Evolutionary conservation across 2,888 invertebrate genomes (phyloP).

Genomic region (Aporophyla nigra): DNA sequence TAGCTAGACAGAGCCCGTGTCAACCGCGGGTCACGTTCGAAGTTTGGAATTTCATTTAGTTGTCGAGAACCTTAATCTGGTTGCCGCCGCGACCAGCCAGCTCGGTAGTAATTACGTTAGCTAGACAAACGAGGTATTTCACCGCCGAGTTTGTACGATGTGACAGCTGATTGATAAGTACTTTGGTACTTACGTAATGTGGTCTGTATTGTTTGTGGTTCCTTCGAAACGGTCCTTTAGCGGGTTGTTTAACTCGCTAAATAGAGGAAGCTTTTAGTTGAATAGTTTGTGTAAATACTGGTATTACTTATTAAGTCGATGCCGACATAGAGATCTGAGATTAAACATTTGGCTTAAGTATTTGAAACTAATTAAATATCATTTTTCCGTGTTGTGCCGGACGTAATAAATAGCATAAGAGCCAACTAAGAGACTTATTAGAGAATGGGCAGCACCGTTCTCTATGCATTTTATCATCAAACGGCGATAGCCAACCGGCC

Average conservation of each 20-base stretch:
- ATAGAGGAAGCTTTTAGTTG: slow-evolving; percentile 27
- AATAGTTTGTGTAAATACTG: slow-evolving; percentile 17
- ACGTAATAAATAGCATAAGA: too few species aligned
- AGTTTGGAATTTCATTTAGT: slow-evolving; percentile 78
- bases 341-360: background rate
- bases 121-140: slow-evolving; percentile 65
- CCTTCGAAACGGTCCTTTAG: background rate
- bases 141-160: slow-evolving; percentile 50
- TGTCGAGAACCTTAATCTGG: slow-evolving; percentile 73
- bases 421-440: too few species aligned
- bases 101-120: slow-evolving; percentile 62
- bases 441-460: too few species aligned
- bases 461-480: too few species aligned
- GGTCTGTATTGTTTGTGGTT: slow-evolving; percentile 33
- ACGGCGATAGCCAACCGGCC: too few species aligned
- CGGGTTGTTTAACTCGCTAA: slow-evolving; percentile 5
- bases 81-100: slow-evolving; percentile 50
- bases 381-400: too few species aligned
- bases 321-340: background rate
- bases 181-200: slow-evolving; percentile 25
- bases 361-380: background rate
- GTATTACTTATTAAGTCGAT: slow-evolving; percentile 7
- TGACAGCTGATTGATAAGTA: slow-evolving; percentile 66
- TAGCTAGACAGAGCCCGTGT: slow-evolving; percentile 51
- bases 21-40: slow-evolving; percentile 63